phyloP scores from a whole-genome alignment of 2,888 invertebrate species.

The Pandemis corylana region DNA sequence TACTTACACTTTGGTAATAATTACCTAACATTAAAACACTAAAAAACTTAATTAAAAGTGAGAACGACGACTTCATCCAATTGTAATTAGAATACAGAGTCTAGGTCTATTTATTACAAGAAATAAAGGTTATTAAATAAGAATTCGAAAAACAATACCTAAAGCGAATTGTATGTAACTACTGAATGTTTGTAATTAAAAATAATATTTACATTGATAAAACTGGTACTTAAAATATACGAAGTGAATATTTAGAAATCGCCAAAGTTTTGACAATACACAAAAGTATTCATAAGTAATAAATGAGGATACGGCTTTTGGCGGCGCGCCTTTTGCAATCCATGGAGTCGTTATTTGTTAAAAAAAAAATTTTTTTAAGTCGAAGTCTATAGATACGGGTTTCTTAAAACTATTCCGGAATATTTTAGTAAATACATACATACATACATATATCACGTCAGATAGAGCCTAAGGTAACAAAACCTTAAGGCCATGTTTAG shows the following conservation, averaged over 20 bases:
- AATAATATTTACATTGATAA: constrained; percentile 42
- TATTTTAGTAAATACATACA: too few species aligned
- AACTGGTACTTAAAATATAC: constrained; percentile 32
- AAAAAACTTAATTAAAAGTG: constrained; percentile 65
- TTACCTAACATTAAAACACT: constrained; percentile 72
- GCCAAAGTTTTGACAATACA: neutral
- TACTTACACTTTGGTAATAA: constrained; percentile 84
- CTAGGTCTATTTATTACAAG: constrained; percentile 49
- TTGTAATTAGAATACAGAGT: constrained; percentile 44
- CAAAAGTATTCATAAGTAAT: neutral
- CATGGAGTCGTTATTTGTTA: too few species aligned
- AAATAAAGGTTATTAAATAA: constrained; percentile 38
- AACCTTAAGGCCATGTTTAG: too few species aligned
- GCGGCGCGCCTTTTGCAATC: too few species aligned
- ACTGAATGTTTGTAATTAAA: constrained; percentile 39
- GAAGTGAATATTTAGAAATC: constrained; percentile 2
- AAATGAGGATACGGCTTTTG: too few species aligned
- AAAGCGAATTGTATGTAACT: constrained; percentile 30
- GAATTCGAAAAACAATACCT: constrained; percentile 28
- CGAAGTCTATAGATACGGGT: too few species aligned
- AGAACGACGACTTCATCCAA: constrained; percentile 53
- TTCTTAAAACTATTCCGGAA: too few species aligned
- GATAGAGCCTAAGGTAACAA: too few species aligned
- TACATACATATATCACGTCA: too few species aligned
- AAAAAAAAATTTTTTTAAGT: too few species aligned